A percentile compares a stretch with the other conserved stretches of the same genome.
Conservation (phyloP, 2,797 vertebrate genomes). For the Fratercula arctica region DNA sequence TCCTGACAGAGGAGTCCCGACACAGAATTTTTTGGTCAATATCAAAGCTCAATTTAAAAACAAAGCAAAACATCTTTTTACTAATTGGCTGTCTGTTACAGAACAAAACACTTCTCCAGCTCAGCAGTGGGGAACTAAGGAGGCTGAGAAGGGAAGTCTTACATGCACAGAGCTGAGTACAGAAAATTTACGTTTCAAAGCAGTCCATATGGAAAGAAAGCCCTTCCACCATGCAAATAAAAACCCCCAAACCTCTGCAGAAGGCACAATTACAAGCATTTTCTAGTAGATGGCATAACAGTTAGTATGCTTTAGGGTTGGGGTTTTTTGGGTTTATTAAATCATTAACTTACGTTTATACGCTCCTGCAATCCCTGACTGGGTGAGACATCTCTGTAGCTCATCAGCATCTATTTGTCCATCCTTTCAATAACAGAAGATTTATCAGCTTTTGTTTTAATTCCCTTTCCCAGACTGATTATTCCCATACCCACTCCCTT, state of each 20-base stretch:
- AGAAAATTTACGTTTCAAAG: neutral
- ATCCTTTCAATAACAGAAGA: slow-evolving; percentile 80
- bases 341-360: slow-evolving; percentile 88
- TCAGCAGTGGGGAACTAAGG: neutral
- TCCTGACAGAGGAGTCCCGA: neutral
- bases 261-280: neutral
- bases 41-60: neutral
- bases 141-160: neutral
- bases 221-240: neutral
- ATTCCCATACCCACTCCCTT: slow-evolving; percentile 1
- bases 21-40: neutral
- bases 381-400: slow-evolving; percentile 92
- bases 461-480: neutral
- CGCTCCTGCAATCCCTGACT: slow-evolving; percentile 88
- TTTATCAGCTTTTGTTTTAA: slow-evolving; percentile 18
- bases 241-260: neutral
- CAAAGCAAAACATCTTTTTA: neutral
- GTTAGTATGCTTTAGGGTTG: neutral
- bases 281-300: neutral
- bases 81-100: neutral
- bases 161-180: neutral
- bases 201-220: neutral
- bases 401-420: slow-evolving; percentile 94
- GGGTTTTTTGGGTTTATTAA: neutral
- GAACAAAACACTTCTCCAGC: neutral